Base-by-base conservation (phyloP, 2,888 invertebrate species). In the Tubulanus polymorphus region DNA sequence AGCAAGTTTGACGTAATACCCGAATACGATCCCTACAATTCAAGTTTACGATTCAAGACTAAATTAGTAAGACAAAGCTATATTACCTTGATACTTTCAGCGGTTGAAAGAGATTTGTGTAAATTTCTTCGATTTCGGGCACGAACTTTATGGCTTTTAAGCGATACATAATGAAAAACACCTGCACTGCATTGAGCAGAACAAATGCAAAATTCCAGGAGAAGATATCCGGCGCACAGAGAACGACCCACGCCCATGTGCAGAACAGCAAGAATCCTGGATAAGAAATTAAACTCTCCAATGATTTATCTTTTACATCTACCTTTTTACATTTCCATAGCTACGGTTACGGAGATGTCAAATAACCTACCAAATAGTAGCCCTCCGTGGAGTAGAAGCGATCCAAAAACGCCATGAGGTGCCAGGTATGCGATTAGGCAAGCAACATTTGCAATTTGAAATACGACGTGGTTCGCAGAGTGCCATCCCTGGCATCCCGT, bases 211-310 rank as follows among this genome's bases (percentile, higher is more conserved):
- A 89, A 78, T 90, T 90, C 91, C 91, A 91, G 0, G 89, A 88
- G 78, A 91, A 91, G 5, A 91, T 87, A 72, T 90, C 90, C 0
- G 91, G 90, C 1, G 91, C 88, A 72, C 91, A 91, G 58, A 91
- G 87, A 26, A 91, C 86, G 70, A 89, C 89, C 91, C 91, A 91
- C n/a, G 91, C 88, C 91, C 91, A 91, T 54, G 88, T 86, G 1
- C 89, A 88, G 75, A 89, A 86, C 61, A 91, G 77, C 83, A 90
- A 84, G 73, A 90, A 87, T 27, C 87, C 90, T 90, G 72, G 46
- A 79, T 72, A 1, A 58, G 30, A 32, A 28, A 23, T 50, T 48
- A 60, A 59, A 50, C 57, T n/a, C n/a, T n/a, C n/a, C n/a, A n/a
- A n/a, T n/a, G n/a, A n/a, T n/a, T n/a, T n/a, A n/a, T n/a, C n/a